Evolutionary conservation across 2,113 vertebrate species (phyloP), one percentile per base, ranked within the genome.

Genomic region (Burhinus bistriatus): DNA sequence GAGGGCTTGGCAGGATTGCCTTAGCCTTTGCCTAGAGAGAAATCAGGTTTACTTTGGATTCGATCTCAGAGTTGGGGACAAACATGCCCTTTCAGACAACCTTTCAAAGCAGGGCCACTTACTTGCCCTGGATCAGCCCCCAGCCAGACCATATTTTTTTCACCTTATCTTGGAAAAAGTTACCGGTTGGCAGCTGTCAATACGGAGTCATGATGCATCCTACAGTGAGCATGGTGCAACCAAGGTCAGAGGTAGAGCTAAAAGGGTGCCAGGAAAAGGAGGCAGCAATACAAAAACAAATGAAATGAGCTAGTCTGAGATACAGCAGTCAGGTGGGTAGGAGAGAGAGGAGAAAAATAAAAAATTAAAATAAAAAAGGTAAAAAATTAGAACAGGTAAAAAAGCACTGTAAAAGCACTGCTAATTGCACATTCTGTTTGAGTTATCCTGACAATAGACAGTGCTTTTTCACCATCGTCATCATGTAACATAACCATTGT

Each of bases 11-110:
- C 70, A 89, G 80, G 68, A 95, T 88, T 94, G 78, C 42, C 71
- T 80, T 92, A 94, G 89, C 87, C 93, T 97, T 94, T 97, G 87
- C 73, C 71, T 91, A 91, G 91, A 89, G 78, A 97, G 70, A 96
- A 95, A 88, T 59, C 87, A 90, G 71, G 85, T 97, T 97, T 97
- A 89, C 95, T 95, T 93, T 97, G 91, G 96, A 91, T 96, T 95
- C 34, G 2, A 54, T 90, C 70, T 93, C 89, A 38, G 70, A 87
- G 49, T 94, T 92, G 89, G 96, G 81, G 61, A 94, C 89, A 97
- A 97, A 97, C 94, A 97, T 96, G 93, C 94, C 91, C 93, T 96
- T 95, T 96, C 87, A 85, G 75, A 68, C 84, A 91, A 91, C 89
- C 95, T 95, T 96, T 97, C 78, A 88, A 86, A 96, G 70, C 73